Conservation (phyloP, 2,888 invertebrate species). For the Hypomecis atomaria region DNA sequence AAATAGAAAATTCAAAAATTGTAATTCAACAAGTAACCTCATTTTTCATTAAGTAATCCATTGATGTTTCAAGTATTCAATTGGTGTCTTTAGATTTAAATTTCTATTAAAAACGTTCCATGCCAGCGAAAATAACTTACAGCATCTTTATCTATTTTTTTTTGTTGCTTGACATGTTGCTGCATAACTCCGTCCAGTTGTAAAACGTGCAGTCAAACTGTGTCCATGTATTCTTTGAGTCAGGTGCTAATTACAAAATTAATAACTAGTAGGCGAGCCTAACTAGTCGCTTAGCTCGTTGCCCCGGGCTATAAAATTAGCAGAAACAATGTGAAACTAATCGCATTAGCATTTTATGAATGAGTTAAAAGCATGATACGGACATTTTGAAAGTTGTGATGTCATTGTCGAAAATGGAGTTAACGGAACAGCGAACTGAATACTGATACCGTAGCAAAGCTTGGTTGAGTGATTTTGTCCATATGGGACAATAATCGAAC, state of each 20-base stretch:
- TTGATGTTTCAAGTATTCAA: no score
- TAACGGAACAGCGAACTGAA: slow-evolving; percentile 30
- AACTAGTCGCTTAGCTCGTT: slow-evolving; percentile 57
- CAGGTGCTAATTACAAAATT: slow-evolving; percentile 71
- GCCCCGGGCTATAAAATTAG: slow-evolving; percentile 68
- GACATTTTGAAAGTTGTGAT: slow-evolving; percentile 70
- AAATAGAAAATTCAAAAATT: no score
- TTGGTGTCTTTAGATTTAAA: no score
- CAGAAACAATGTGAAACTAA: slow-evolving; percentile 72
- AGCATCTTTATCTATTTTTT: no score
- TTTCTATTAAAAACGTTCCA: no score
- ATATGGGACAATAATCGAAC: slow-evolving; percentile 29
- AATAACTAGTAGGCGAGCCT: slow-evolving; percentile 58
- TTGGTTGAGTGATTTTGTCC: slow-evolving; percentile 31
- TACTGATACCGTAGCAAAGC: slow-evolving; percentile 7
- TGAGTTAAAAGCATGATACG: slow-evolving; percentile 64
- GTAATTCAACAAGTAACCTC: no score
- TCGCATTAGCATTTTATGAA: slow-evolving; percentile 77
- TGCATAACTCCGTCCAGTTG: no score
- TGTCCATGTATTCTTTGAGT: slow-evolving; percentile 27
- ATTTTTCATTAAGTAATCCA: no score
- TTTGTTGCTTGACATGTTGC: no score
- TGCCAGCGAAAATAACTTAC: no score
- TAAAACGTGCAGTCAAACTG: no score
- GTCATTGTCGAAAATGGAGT: slow-evolving; percentile 51